Conservation (phyloP, 2,888 invertebrate species). For the Noctua comes region DNA sequence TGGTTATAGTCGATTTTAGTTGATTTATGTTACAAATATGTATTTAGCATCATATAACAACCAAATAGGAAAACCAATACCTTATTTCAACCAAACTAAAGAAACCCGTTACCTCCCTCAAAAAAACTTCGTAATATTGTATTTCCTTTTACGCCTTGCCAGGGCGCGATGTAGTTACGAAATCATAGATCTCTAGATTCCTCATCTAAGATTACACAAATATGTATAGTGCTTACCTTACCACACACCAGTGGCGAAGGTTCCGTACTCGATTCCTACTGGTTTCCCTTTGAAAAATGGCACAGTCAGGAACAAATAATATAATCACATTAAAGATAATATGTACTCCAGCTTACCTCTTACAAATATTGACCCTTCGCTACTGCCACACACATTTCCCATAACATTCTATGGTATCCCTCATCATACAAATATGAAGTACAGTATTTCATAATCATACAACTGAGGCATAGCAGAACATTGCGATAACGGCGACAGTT, state of each 20-base stretch:
- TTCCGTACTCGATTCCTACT: too few relatives aligned
- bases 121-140: background rate
- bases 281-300: too few relatives aligned
- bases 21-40: background rate
- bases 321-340: too few relatives aligned
- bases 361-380: too few relatives aligned
- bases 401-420: background rate
- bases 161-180: background rate
- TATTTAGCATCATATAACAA: background rate
- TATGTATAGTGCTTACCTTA: background rate
- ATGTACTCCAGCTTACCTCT: too few relatives aligned
- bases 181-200: background rate
- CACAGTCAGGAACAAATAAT: too few relatives aligned
- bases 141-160: background rate
- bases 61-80: background rate
- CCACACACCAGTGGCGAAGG: too few relatives aligned
- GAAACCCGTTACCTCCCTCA: too few relatives aligned
- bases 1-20: background rate
- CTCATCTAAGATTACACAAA: too few relatives aligned
- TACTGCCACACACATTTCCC: background rate
- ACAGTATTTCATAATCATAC: slow-evolving; percentile 53
- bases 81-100: background rate
- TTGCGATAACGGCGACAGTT: slow-evolving; percentile 44
- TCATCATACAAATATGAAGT: slow-evolving; percentile 42
- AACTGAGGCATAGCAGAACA: slow-evolving; percentile 17